Percentiles rank a stretch among this genome's conserved stretches.
Evolutionary conservation across 2,888 invertebrate species (phyloP).

Genomic region (Malthinus seriepunctatus): DNA sequence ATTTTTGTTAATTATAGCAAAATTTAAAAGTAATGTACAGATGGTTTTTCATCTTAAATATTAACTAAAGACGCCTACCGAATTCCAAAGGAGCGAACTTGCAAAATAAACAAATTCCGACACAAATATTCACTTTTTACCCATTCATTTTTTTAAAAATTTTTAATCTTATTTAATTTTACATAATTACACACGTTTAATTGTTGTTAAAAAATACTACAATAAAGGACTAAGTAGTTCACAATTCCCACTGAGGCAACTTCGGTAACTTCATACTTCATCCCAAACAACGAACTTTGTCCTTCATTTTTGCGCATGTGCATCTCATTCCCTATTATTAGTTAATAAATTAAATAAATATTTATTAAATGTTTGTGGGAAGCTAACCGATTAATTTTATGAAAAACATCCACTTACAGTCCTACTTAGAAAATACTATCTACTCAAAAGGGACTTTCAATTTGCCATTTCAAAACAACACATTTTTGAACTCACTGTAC

Average conservation of each 20-base stretch:
- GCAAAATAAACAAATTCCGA: constrained; percentile 12
- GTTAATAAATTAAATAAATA: too few relatives aligned
- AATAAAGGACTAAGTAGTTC: neutral
- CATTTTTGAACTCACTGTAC: too few relatives aligned
- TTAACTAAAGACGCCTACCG: constrained; percentile 43
- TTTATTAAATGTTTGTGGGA: too few relatives aligned
- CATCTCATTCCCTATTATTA: too few relatives aligned
- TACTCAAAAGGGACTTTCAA: too few relatives aligned
- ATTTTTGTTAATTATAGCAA: too few relatives aligned
- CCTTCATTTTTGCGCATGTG: constrained; percentile 11
- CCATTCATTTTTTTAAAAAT: constrained; percentile 5
- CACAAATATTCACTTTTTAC: neutral
- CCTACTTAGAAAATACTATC: too few relatives aligned
- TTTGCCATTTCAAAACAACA: too few relatives aligned
- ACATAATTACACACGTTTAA: constrained; percentile 7
- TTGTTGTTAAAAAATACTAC: neutral
- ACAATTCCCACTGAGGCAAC: neutral
- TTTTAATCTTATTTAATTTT: constrained; percentile 4
- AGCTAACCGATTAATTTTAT: too few relatives aligned
- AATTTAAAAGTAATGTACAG: too few relatives aligned
- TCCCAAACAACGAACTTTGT: constrained; percentile 12
- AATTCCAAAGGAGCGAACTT: constrained; percentile 45
- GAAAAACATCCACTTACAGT: too few relatives aligned
- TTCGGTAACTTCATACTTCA: constrained; percentile 9
- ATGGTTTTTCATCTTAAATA: too few relatives aligned